These are phyloP conservation scores for Tetrax tetrax DNA, from an alignment of 2,113 vertebrate species.

Conservation along the genomic window DNA sequence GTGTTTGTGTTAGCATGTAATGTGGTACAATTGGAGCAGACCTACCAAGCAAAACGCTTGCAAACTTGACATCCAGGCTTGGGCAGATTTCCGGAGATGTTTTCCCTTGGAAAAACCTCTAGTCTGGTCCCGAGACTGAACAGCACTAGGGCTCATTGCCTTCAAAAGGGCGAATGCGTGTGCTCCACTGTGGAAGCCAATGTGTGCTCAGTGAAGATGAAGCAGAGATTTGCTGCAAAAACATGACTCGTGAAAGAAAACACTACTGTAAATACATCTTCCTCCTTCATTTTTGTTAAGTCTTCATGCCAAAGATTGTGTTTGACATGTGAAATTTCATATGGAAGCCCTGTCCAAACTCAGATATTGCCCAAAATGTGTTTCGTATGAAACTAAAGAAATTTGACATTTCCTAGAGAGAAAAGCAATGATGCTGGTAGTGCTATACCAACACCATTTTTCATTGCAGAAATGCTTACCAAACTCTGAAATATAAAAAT, in stretches of 20 bases:
- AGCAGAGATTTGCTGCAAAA: background rate
- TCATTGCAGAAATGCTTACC: background rate
- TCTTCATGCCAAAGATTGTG: background rate
- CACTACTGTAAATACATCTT: background rate
- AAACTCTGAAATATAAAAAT: background rate
- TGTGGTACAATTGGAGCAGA: slow-evolving; percentile 25
- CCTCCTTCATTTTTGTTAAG: background rate
- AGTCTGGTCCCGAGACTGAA: background rate
- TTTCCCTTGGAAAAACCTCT: background rate
- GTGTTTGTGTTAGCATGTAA: slow-evolving; percentile 17
- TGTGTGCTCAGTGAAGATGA: background rate
- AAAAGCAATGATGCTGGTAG: background rate
- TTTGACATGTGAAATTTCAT: background rate
- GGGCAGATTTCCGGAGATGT: background rate
- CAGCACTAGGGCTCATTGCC: background rate
- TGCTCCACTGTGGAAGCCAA: background rate
- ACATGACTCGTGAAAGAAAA: background rate
- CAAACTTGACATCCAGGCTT: background rate
- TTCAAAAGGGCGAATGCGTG: background rate
- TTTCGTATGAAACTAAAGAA: background rate
- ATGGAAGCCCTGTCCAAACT: background rate
- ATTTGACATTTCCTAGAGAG: background rate
- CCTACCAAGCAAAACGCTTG: slow-evolving; percentile 32
- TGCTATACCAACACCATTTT: background rate
- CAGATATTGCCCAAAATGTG: background rate